These are phyloP conservation scores for Holocentrus rufus DNA, from an alignment of 2,797 vertebrate genomes.

Conservation along the genomic window DNA sequence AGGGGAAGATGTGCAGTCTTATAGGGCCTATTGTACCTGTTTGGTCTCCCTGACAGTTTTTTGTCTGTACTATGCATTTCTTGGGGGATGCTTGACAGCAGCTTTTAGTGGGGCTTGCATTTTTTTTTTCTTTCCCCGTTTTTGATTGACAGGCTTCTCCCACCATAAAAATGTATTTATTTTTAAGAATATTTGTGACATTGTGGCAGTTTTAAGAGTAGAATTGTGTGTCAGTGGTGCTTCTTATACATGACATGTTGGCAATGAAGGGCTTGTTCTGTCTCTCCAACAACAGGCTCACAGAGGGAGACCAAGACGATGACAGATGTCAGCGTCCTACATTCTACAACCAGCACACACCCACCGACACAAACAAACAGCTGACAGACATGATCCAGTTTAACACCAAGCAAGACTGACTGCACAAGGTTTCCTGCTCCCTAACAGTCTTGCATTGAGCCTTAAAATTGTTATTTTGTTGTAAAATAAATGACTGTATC, in stretches of 20 bases:
- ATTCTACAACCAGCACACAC: conserved; percentile 55
- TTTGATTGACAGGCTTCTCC: conserved; percentile 39
- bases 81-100: conserved; percentile 47
- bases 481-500: conserved; percentile 22
- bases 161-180: conserved; percentile 54
- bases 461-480: conserved; percentile 14
- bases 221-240: conserved; percentile 50
- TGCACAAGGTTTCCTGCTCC: conserved; percentile 48
- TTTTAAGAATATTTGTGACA: conserved; percentile 53
- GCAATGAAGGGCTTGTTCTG: conserved; percentile 72
- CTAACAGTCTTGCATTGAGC: not conserved
- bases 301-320: conserved; percentile 76
- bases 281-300: conserved; percentile 74
- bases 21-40: not conserved
- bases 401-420: conserved; percentile 60
- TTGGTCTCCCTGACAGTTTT: conserved; percentile 26
- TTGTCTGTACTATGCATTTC: conserved; percentile 31
- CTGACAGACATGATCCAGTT: conserved; percentile 69
- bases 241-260: conserved; percentile 59
- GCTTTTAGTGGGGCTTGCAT: conserved; percentile 42
- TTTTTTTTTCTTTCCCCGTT: conserved; percentile 13
- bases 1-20: not conserved
- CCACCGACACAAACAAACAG: conserved; percentile 66
- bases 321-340: conserved; percentile 68
- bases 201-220: conserved; percentile 56